Evolutionary conservation across 37 sponge, comb jelly and placozoan genomes (phyloP).

Genomic region (Tethya wilhelma): DNA sequence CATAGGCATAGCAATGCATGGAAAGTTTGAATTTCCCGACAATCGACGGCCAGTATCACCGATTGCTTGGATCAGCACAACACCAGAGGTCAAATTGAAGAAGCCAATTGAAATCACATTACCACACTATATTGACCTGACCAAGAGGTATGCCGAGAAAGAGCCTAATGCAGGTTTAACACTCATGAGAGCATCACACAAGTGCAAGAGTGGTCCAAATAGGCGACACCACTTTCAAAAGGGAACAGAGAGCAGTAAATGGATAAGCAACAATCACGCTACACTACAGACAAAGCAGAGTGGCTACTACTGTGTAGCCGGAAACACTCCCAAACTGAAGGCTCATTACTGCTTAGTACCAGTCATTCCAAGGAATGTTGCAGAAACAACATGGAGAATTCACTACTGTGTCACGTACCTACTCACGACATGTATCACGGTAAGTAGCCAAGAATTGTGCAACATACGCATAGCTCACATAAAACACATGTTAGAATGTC

Average conservation of each 20-base stretch:
- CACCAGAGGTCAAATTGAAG: conserved; percentile 13
- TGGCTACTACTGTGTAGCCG: conserved; percentile 21
- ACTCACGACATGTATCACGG: conserved; percentile 31
- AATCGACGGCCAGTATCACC: conserved; percentile 14
- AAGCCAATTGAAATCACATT: conserved; percentile 26
- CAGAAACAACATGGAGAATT: conserved; percentile 13
- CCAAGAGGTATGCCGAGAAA: too few species aligned
- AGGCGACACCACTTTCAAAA: neutral
- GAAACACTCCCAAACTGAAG: neutral
- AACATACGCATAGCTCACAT: too few species aligned
- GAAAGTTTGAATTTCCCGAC: conserved; percentile 24
- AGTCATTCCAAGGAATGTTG: conserved; percentile 18
- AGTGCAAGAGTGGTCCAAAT: neutral
- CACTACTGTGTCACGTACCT: conserved; percentile 44
- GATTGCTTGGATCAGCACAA: conserved; percentile 10
- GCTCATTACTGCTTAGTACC: conserved; percentile 24
- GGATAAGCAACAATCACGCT: neutral
- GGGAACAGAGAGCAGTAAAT: neutral
- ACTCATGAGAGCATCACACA: neutral
- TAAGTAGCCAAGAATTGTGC: neutral
- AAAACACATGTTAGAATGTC: too few species aligned
- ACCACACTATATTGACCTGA: conserved; percentile 16
- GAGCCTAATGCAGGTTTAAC: too few species aligned
- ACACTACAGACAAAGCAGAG: conserved; percentile 20
- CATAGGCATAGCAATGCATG: conserved; percentile 26